phyloP scores from a whole-genome alignment of 23 tunicate genomes.

The Halocynthia aurantium region DNA sequence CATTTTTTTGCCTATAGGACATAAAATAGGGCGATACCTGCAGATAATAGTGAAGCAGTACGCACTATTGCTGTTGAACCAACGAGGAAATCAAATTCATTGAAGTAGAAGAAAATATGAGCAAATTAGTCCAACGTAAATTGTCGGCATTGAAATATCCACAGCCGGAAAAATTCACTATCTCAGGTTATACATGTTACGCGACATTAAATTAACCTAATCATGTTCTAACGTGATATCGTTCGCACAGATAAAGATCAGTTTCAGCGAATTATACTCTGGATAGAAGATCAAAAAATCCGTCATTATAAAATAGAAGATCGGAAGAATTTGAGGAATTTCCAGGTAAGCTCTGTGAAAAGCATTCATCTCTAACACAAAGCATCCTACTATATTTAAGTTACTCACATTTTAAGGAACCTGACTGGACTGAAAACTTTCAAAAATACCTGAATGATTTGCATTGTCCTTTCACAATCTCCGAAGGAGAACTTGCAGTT shows the following conservation, averaged over 20 bases:
- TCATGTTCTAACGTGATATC: neutral
- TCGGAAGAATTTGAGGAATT: slow-evolving; percentile 33
- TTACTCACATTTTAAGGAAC: slow-evolving; percentile 24
- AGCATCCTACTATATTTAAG: neutral
- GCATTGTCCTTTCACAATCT: slow-evolving; percentile 44
- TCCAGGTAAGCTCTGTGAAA: neutral
- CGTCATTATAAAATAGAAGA: slow-evolving; percentile 69
- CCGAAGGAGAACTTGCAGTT: slow-evolving; percentile 20
- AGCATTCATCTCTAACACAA: neutral
- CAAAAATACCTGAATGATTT: slow-evolving; percentile 53
- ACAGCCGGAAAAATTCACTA: slow-evolving; percentile 15
- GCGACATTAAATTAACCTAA: no score
- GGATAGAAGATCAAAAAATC: slow-evolving; percentile 93
- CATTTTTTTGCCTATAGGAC: no score
- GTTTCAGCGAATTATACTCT: slow-evolving; percentile 39
- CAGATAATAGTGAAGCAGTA: no score
- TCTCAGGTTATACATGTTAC: neutral
- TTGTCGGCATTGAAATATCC: slow-evolving; percentile 15
- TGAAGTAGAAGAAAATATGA: neutral
- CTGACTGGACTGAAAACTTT: slow-evolving; percentile 44
- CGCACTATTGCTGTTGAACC: no score
- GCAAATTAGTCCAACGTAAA: slow-evolving; percentile 19
- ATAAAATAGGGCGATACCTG: no score
- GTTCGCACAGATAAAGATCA: slow-evolving; percentile 31
- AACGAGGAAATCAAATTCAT: no score